A percentile compares a stretch with the other conserved stretches of the same genome.
These are phyloP conservation scores for Galerucella nymphaeae DNA, from an alignment of 2,888 invertebrate genomes.

Conservation along the genomic window DNA sequence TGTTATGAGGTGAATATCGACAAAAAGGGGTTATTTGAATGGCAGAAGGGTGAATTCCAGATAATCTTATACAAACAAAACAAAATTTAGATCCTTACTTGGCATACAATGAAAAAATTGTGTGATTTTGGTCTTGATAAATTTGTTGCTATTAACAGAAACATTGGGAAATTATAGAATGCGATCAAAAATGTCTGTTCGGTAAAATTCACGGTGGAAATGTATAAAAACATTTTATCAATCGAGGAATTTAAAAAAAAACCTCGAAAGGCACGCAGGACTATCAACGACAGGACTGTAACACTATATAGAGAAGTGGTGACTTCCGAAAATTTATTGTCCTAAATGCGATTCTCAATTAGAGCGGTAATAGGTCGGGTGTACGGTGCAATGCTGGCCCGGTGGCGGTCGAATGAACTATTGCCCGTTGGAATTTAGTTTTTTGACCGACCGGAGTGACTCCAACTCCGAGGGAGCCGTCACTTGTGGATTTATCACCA, in stretches of 20 bases:
- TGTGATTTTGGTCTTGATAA: neutral
- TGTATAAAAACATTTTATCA: conserved; percentile 10
- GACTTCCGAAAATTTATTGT: conserved; percentile 70
- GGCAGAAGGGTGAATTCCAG: conserved; percentile 35
- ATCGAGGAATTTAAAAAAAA: conserved; percentile 6
- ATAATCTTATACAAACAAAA: conserved; percentile 25
- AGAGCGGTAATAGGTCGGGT: conserved; percentile 74
- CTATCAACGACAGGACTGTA: conserved; percentile 20
- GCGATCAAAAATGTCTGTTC: neutral
- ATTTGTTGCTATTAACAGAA: neutral
- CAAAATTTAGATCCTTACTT: neutral
- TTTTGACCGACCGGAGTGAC: conserved; percentile 57
- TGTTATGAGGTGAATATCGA: conserved; percentile 20
- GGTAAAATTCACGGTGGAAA: neutral
- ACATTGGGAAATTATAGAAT: neutral
- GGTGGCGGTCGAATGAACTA: conserved; percentile 58
- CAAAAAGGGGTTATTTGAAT: conserved; percentile 45
- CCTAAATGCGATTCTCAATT: conserved; percentile 77
- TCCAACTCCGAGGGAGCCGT: conserved; percentile 52
- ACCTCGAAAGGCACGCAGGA: conserved; percentile 14
- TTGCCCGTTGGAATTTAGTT: conserved; percentile 63
- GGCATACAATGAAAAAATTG: neutral
- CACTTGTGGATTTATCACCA: conserved; percentile 55
- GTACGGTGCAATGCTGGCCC: conserved; percentile 55
- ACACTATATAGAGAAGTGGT: conserved; percentile 62